Percentiles rank a stretch among this genome's conserved stretches.
These are phyloP conservation scores for Sebastolobus alascanus DNA, from an alignment of 2,797 vertebrate species.

Conservation along the genomic window DNA sequence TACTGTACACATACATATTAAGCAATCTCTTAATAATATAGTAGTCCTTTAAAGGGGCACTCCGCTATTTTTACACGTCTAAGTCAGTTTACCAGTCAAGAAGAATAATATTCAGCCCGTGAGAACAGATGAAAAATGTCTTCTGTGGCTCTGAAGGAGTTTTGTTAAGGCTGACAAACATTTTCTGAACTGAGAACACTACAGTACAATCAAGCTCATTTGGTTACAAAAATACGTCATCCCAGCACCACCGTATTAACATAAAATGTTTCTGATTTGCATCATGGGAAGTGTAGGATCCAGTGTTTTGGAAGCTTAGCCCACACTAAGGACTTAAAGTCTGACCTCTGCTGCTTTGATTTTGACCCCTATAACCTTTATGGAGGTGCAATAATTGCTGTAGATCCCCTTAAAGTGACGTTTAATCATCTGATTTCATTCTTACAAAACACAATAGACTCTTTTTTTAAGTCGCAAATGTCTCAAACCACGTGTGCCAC, in stretches of 20 bases:
- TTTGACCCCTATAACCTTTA: not conserved
- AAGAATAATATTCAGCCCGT: not conserved
- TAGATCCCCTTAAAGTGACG: not conserved
- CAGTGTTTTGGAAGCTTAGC: not conserved
- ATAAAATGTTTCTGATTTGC: not conserved
- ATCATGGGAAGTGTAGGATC: not conserved
- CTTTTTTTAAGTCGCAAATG: not conserved
- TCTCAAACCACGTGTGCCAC: not conserved
- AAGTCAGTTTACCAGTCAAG: not conserved
- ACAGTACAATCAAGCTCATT: too few species aligned
- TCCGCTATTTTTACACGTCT: not conserved
- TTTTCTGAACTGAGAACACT: too few species aligned
- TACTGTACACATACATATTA: not conserved
- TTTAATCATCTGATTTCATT: not conserved
- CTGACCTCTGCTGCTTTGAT: constrained; percentile 2
- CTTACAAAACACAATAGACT: not conserved
- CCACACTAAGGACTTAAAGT: not conserved
- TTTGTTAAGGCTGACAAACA: not conserved
- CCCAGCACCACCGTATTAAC: not conserved
- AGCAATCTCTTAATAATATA: not conserved
- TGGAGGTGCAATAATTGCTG: not conserved
- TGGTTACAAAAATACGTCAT: too few species aligned
- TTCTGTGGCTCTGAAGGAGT: not conserved
- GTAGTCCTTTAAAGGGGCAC: not conserved
- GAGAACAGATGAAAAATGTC: not conserved